A percentile compares a stretch with the other conserved stretches of the same genome.
Evolutionary conservation across 2,888 invertebrate species (phyloP).

Genomic region (Hydrotaea diabolus): DNA sequence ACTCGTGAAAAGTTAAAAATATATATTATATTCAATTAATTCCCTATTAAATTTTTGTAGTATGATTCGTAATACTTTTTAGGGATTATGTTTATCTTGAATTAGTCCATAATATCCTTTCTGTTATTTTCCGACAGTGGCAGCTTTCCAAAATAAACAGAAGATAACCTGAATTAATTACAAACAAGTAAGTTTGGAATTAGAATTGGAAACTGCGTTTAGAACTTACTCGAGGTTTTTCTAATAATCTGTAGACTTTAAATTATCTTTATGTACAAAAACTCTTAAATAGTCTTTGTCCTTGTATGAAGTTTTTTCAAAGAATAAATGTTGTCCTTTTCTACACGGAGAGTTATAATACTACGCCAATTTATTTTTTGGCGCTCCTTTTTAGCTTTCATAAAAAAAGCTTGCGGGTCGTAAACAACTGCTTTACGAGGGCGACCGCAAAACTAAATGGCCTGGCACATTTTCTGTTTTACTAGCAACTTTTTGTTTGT

Average conservation of each 20-base stretch:
- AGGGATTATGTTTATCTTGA: too few species aligned
- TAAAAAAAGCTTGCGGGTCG: slow-evolving; percentile 54
- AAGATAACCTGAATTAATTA: too few species aligned
- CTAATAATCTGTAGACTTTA: too few species aligned
- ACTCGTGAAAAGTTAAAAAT: slow-evolving; percentile 3
- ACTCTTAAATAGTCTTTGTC: slow-evolving; percentile 63
- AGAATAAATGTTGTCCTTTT: slow-evolving; percentile 37
- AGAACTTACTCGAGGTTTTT: too few species aligned
- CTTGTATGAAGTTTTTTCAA: slow-evolving; percentile 16
- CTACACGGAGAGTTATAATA: slow-evolving; percentile 21
- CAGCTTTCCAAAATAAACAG: slow-evolving; percentile 44
- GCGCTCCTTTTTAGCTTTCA: slow-evolving; percentile 38
- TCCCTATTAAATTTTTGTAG: slow-evolving; percentile 45
- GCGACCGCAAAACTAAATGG: too few species aligned
- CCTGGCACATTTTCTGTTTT: too few species aligned
- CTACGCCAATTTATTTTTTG: slow-evolving; percentile 16
- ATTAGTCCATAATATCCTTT: slow-evolving; percentile 47
- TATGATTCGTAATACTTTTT: too few species aligned
- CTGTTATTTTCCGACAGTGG: slow-evolving; percentile 42
- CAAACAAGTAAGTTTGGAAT: too few species aligned
- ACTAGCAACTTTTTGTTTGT: too few species aligned
- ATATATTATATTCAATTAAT: slow-evolving; percentile 46
- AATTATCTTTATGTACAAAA: too few species aligned
- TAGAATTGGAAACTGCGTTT: too few species aligned
- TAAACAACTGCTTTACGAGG: too few species aligned